These are phyloP conservation scores for Noctua fimbriata DNA, from an alignment of 2,888 invertebrate genomes.

Conservation along the genomic window DNA sequence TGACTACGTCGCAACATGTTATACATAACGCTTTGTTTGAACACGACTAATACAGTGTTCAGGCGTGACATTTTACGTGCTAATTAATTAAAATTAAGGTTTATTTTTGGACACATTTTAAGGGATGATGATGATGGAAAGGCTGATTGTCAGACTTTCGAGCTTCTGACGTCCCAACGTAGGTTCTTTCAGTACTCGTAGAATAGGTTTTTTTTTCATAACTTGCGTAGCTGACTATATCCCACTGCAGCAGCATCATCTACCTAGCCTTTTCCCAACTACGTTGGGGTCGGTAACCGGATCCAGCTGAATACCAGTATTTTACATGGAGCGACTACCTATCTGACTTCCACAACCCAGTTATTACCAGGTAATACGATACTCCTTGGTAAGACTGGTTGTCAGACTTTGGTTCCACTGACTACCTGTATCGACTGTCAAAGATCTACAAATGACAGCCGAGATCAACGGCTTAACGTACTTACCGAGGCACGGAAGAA, in stretches of 20 bases:
- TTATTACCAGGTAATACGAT: too few species aligned
- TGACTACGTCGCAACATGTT: slow-evolving; percentile 62
- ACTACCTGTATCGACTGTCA: too few species aligned
- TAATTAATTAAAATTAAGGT: slow-evolving; percentile 18
- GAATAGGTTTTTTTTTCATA: not conserved
- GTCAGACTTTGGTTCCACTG: too few species aligned
- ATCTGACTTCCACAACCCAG: too few species aligned
- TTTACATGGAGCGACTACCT: too few species aligned
- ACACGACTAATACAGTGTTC: slow-evolving; percentile 57
- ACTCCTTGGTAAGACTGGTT: too few species aligned
- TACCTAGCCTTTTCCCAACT: too few species aligned
- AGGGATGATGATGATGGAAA: not conserved
- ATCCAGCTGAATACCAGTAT: too few species aligned
- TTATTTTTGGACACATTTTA: not conserved
- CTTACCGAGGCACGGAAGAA: too few species aligned
- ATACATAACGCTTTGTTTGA: slow-evolving; percentile 57
- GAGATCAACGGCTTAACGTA: too few species aligned
- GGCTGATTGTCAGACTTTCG: not conserved
- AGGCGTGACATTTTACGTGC: slow-evolving; percentile 38
- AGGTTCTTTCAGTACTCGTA: not conserved
- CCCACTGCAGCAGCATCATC: not conserved
- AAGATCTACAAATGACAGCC: too few species aligned
- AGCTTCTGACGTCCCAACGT: not conserved
- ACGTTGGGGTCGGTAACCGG: too few species aligned
- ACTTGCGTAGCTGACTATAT: not conserved